These are phyloP conservation scores for Phylloscopus trochiloides DNA, from an alignment of 2,113 vertebrate species.

Conservation along the genomic window DNA sequence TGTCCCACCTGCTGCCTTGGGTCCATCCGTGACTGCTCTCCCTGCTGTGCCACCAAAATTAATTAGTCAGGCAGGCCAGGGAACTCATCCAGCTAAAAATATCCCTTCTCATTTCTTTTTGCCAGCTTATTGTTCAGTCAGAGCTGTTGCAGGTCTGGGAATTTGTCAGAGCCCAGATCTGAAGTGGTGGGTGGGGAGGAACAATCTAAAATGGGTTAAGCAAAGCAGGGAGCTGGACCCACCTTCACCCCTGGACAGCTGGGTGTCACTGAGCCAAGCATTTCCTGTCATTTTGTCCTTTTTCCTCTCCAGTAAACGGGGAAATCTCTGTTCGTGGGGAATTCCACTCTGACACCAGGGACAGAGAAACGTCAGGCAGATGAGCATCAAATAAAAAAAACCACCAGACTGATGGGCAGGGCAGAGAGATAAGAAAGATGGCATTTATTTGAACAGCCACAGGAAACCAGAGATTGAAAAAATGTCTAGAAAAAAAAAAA, in stretches of 20 bases:
- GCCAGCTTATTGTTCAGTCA: not conserved
- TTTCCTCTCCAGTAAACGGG: not conserved
- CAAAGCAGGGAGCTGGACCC: not conserved
- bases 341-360: not conserved
- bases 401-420: not conserved
- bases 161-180: not conserved
- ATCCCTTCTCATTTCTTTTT: not conserved
- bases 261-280: not conserved
- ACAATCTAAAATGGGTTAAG: not conserved
- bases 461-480: slow-evolving; percentile 58
- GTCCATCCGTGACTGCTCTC: not conserved
- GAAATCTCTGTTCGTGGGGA: not conserved
- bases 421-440: slow-evolving; percentile 64
- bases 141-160: not conserved
- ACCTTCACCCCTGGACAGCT: not conserved
- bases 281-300: not conserved
- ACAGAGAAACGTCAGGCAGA: not conserved
- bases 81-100: not conserved
- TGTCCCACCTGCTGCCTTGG: no score
- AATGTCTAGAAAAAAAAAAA: not conserved
- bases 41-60: not conserved
- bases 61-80: not conserved
- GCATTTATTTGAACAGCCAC: slow-evolving; percentile 58
- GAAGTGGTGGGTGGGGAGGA: not conserved
- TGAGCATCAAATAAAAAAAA: not conserved